These are phyloP conservation scores for Spatulosminthurus flaviceps DNA, from an alignment of 2,888 invertebrate species.

Conservation along the genomic window DNA sequence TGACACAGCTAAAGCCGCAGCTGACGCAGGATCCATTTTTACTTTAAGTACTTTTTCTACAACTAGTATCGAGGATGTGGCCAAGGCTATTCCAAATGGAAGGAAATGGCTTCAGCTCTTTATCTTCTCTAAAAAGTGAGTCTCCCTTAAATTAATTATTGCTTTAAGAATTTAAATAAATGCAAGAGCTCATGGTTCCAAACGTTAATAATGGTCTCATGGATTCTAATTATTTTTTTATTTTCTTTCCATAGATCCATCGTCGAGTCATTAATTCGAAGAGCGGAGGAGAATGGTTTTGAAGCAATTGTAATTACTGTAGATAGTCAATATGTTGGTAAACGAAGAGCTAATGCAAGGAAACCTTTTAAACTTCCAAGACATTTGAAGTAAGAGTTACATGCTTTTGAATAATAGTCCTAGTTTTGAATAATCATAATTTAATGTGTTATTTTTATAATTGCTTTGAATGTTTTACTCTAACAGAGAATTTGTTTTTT, in stretches of 20 bases:
- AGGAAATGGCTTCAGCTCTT: conserved; percentile 93
- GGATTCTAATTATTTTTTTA: too few species aligned
- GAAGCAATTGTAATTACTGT: conserved; percentile 87
- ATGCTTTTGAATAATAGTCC: too few species aligned
- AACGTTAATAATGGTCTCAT: too few species aligned
- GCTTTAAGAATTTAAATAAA: too few species aligned
- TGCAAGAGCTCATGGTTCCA: too few species aligned
- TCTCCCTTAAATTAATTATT: conserved; percentile 40
- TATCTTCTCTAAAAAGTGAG: conserved; percentile 81
- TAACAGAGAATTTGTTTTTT: too few species aligned
- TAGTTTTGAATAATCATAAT: too few species aligned
- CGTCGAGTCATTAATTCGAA: conserved; percentile 75
- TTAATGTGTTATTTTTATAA: conserved; percentile 19
- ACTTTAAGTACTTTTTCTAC: conserved; percentile 87
- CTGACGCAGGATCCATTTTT: conserved; percentile 77
- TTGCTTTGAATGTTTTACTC: neutral
- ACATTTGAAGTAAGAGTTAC: conserved; percentile 51
- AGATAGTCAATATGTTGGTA: conserved; percentile 87
- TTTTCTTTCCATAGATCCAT: conserved; percentile 69
- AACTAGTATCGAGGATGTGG: conserved; percentile 87
- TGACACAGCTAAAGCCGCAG: conserved; percentile 83
- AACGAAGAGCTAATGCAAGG: conserved; percentile 68
- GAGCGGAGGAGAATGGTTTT: conserved; percentile 84
- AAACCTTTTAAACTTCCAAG: conserved; percentile 55
- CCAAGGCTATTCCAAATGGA: conserved; percentile 78